phyloP scores from a whole-genome alignment of 2,888 invertebrate genomes.

The Cryptophagus acutangulus region DNA sequence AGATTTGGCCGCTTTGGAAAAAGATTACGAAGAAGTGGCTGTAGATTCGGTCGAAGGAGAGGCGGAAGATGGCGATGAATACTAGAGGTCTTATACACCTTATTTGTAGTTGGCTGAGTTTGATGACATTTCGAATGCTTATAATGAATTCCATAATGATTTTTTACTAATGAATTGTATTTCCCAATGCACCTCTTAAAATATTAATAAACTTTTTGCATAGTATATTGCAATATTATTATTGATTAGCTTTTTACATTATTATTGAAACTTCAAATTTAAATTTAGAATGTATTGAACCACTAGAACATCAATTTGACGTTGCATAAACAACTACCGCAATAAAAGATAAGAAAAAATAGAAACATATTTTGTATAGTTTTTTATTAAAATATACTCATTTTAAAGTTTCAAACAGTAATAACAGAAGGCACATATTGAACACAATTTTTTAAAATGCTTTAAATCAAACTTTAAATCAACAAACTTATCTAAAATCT shows the following conservation, averaged over 20 bases:
- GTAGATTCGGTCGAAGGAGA: conserved; percentile 55
- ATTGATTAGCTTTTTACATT: not conserved
- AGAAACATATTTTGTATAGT: too few relatives aligned
- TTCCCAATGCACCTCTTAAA: not conserved
- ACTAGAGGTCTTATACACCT: not conserved
- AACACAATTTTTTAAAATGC: too few relatives aligned
- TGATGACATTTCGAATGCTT: too few relatives aligned
- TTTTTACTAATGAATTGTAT: not conserved
- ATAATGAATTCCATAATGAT: conserved; percentile 1
- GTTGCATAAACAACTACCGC: too few relatives aligned
- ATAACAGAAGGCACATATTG: too few relatives aligned
- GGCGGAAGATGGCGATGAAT: conserved; percentile 8
- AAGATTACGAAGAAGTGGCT: conserved; percentile 67
- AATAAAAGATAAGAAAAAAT: too few relatives aligned
- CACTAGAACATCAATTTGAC: too few relatives aligned
- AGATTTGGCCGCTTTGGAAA: conserved; percentile 62
- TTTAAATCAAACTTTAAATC: too few relatives aligned
- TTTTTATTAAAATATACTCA: too few relatives aligned
- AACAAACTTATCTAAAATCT: too few relatives aligned
- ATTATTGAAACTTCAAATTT: not conserved
- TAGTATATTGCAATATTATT: not conserved
- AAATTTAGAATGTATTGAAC: too few relatives aligned
- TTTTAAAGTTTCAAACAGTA: too few relatives aligned
- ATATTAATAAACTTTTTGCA: conserved; percentile 2
- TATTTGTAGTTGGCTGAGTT: not conserved